phyloP scores from a whole-genome alignment of 2,888 invertebrate species.

The Steromphala cineraria region DNA sequence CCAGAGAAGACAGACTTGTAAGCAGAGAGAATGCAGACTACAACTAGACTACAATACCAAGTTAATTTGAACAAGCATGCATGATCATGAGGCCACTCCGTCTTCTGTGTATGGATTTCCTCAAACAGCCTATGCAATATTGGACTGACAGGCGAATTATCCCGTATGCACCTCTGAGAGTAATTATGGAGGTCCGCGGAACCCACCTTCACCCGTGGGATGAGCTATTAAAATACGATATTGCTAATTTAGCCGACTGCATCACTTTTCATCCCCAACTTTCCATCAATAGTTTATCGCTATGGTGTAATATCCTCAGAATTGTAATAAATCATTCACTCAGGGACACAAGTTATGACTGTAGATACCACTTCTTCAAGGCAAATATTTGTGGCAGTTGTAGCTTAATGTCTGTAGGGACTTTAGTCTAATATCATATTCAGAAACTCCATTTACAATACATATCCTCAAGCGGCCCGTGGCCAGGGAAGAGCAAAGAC shows the following conservation, averaged over 20 bases:
- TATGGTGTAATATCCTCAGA: neutral
- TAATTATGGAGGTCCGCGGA: neutral
- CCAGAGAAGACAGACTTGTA: neutral
- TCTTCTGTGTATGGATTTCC: too few relatives aligned
- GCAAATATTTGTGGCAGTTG: neutral
- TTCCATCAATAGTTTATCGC: slow-evolving; percentile 7
- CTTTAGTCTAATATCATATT: neutral
- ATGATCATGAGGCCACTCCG: too few relatives aligned
- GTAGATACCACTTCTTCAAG: neutral
- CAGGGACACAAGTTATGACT: neutral
- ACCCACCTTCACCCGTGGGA: neutral
- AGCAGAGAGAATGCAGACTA: too few relatives aligned
- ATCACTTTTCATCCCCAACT: slow-evolving; percentile 13
- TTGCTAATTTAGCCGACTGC: slow-evolving; percentile 1
- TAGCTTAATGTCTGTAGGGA: neutral
- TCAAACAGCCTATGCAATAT: neutral
- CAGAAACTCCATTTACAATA: too few relatives aligned
- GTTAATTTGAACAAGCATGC: too few relatives aligned
- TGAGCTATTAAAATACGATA: slow-evolving; percentile 6
- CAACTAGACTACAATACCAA: too few relatives aligned
- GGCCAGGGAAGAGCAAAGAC: too few relatives aligned
- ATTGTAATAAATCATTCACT: slow-evolving; percentile 19
- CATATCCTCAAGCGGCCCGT: too few relatives aligned
- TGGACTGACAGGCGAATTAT: slow-evolving; percentile 16
- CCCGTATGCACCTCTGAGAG: neutral